Conservation (phyloP, 2,113 vertebrate species). For the Vireo altiloquus region DNA sequence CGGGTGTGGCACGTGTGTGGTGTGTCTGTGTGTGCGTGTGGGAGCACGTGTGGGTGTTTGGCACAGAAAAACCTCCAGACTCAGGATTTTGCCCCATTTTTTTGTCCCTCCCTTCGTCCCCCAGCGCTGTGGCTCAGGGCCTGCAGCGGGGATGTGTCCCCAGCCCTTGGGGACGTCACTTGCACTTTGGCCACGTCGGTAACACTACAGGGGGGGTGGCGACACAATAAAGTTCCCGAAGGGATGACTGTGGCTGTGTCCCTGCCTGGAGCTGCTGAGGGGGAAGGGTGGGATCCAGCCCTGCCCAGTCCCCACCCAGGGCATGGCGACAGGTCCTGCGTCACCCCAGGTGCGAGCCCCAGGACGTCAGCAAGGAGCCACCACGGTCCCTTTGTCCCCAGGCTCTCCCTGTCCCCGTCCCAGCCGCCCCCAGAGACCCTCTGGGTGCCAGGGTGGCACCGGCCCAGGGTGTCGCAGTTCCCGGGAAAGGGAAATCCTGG, state of each 20-base stretch:
- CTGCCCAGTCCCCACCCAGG: neutral
- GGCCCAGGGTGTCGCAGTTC: neutral
- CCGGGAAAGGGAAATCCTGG: neutral
- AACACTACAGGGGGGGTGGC: neutral
- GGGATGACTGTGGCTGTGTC: neutral
- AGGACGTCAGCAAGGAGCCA: neutral
- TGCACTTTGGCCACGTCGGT: neutral
- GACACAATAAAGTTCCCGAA: neutral
- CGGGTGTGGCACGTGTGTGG: neutral
- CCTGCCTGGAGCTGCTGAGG: neutral
- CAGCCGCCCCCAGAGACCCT: too few species aligned
- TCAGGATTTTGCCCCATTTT: neutral
- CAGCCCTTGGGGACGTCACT: neutral
- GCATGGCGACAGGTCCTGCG: neutral
- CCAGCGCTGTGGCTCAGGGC: neutral
- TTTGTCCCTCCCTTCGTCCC: neutral
- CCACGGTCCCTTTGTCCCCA: accelerated
- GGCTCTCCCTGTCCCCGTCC: neutral
- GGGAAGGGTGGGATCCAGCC: neutral
- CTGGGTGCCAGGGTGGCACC: accelerated
- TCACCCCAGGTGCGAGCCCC: neutral
- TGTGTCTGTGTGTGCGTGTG: neutral
- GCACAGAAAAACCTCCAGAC: neutral
- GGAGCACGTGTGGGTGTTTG: neutral
- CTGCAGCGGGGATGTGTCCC: neutral